Conservation (phyloP, 2,888 invertebrate genomes). For the Campoplex capitator region DNA sequence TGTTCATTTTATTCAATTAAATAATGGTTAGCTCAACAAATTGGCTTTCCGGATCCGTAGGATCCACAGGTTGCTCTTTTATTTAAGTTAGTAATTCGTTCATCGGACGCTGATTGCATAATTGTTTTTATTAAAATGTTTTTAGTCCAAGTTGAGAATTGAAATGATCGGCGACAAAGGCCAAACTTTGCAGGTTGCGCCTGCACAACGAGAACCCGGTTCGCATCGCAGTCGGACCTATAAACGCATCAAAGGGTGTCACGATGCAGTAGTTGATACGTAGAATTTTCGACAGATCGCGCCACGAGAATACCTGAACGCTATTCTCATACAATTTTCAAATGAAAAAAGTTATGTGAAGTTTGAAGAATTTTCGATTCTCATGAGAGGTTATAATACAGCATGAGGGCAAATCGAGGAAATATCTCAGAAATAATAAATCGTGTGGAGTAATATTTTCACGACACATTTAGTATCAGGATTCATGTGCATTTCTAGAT, state of each 20-base stretch:
- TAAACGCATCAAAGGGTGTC: conserved; percentile 23
- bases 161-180: not conserved
- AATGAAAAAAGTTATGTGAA: not conserved
- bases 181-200: not conserved
- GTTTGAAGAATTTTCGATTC: not conserved
- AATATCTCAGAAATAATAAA: not conserved
- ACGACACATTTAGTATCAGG: not conserved
- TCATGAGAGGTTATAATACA: not conserved
- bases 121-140: not conserved
- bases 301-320: conserved; percentile 7
- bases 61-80: not conserved
- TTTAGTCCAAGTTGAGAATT: not conserved
- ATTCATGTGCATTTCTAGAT: not conserved
- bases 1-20: not conserved
- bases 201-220: conserved; percentile 45
- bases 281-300: conserved; percentile 34
- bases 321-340: conserved; percentile 8
- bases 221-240: conserved; percentile 19
- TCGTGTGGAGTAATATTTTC: not conserved
- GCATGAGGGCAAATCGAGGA: not conserved
- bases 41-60: not conserved
- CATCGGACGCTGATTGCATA: too few species aligned
- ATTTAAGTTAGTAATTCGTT: too few species aligned
- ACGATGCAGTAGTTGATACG: not conserved
- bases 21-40: not conserved